Percentiles rank a stretch among this genome's conserved stretches.
phyloP scores from a whole-genome alignment of 30 jellyfish, hydroid and myxozoan genomes.

The Chironex yamaguchii region DNA sequence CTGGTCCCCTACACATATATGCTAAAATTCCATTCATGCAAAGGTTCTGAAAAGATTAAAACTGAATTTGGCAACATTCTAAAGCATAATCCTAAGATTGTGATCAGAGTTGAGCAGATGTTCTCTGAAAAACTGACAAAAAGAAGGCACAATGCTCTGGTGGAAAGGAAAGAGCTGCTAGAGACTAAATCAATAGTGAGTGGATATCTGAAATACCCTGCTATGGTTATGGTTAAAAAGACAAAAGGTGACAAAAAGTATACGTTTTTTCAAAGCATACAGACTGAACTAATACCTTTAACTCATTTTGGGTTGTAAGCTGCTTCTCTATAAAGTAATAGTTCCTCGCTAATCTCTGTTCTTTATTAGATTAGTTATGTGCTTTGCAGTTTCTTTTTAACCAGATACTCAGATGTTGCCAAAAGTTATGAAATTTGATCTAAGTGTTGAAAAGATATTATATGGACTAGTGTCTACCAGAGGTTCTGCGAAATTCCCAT shows the following conservation, averaged over 20 bases:
- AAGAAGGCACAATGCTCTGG: slow-evolving; percentile 23
- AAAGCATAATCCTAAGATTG: slow-evolving; percentile 13
- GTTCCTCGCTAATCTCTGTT: too few species aligned
- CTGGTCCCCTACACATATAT: slow-evolving; percentile 1
- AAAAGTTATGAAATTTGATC: background rate
- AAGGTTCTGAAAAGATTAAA: slow-evolving; percentile 17
- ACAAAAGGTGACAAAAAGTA: background rate
- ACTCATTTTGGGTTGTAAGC: too few species aligned
- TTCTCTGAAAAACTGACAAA: slow-evolving; percentile 17
- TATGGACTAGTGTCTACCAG: background rate
- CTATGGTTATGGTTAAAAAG: background rate
- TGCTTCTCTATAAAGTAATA: too few species aligned
- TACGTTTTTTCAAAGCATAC: too few species aligned
- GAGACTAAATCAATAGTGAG: background rate
- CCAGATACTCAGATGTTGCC: background rate
- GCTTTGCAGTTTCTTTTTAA: background rate
- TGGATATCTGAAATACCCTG: slow-evolving; percentile 12
- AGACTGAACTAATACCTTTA: too few species aligned
- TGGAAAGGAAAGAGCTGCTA: slow-evolving; percentile 1
- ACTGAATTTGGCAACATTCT: background rate
- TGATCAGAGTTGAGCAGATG: slow-evolving; percentile 15
- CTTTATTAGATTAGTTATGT: too few species aligned
- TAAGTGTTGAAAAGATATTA: background rate
- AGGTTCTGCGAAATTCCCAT: slow-evolving; percentile 5
- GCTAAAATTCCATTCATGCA: background rate